phyloP scores from a whole-genome alignment of 2,113 vertebrate species.

The Callipepla squamata region DNA sequence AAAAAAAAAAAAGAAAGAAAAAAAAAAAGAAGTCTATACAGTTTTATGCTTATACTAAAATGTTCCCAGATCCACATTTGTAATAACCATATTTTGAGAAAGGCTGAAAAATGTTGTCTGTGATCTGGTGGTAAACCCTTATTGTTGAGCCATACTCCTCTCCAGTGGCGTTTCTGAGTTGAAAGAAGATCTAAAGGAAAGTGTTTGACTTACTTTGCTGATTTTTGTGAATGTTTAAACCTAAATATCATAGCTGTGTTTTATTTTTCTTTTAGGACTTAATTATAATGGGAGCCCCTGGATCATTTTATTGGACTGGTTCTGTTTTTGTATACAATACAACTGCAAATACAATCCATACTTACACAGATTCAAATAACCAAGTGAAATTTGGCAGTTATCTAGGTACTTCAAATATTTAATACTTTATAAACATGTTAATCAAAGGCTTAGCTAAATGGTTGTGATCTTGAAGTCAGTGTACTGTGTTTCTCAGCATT shows the following conservation, averaged over 20 bases:
- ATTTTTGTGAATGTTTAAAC: background rate
- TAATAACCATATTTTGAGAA: background rate
- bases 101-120: background rate
- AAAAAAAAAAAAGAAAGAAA: background rate
- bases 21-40: background rate
- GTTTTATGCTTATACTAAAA: background rate
- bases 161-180: background rate
- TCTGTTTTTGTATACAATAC: constrained; percentile 90
- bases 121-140: background rate
- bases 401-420: constrained; percentile 81
- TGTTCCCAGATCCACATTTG: background rate
- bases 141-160: background rate
- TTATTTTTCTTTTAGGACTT: constrained; percentile 83
- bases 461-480: background rate
- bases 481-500: background rate
- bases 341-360: constrained; percentile 76
- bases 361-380: constrained; percentile 80
- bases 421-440: background rate
- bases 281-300: constrained; percentile 95
- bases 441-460: background rate
- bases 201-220: background rate
- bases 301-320: constrained; percentile 92
- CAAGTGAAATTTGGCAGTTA: constrained; percentile 91
- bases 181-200: background rate
- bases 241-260: background rate